phyloP scores from a whole-genome alignment of 1,140 invertebrate genomes.

The Phymastichus coffea region DNA sequence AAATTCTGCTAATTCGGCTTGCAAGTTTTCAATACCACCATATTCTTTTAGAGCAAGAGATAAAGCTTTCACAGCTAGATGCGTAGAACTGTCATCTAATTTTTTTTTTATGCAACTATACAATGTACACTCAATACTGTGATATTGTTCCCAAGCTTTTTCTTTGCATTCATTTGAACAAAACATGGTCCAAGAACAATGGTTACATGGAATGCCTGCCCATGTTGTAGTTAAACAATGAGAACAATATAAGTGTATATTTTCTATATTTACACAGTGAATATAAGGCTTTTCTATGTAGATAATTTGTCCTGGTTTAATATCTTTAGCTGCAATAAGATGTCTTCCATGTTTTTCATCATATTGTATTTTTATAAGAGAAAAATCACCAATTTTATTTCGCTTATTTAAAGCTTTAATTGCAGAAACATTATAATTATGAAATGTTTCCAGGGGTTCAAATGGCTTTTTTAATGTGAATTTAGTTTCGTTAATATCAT shows the following conservation, averaged over 20 bases:
- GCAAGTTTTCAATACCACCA: neutral
- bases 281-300: constrained; percentile 75
- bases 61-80: neutral
- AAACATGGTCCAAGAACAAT: neutral
- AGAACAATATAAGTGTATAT: neutral
- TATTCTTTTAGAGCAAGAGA: neutral
- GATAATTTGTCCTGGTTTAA: constrained; percentile 72
- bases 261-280: constrained; percentile 59
- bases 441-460: too few relatives aligned
- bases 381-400: too few relatives aligned
- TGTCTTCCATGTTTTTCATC: constrained; percentile 61
- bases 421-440: too few relatives aligned
- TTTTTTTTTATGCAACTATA: neutral
- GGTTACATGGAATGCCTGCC: neutral
- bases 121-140: neutral
- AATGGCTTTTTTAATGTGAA: too few relatives aligned
- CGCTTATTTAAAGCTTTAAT: neutral
- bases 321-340: constrained; percentile 63
- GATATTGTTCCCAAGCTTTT: constrained; percentile 3
- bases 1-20: neutral
- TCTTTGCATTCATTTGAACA: constrained; percentile 1
- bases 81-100: neutral
- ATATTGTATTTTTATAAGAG: constrained; percentile 39
- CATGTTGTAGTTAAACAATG: neutral
- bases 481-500: too few relatives aligned